These are phyloP conservation scores for Campylorhamphus procurvoides DNA, from an alignment of 2,113 vertebrate genomes.

Conservation along the genomic window DNA sequence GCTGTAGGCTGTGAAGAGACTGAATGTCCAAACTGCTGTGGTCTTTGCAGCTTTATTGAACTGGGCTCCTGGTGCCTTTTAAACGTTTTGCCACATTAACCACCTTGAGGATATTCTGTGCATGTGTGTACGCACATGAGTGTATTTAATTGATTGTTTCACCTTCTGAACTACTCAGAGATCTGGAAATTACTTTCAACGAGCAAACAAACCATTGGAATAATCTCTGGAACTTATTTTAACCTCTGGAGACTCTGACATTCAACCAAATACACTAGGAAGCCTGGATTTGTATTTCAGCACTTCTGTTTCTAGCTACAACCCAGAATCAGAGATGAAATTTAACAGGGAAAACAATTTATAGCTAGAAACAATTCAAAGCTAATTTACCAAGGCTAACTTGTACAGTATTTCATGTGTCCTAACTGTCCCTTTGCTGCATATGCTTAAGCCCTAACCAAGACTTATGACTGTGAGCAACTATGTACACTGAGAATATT, in stretches of 20 bases:
- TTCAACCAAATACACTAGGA: conserved; percentile 28
- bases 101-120: background rate
- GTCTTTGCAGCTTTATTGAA: background rate
- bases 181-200: conserved; percentile 32
- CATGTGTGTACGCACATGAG: background rate
- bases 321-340: conserved; percentile 9
- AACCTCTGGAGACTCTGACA: background rate
- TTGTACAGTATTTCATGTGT: background rate
- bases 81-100: background rate
- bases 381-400: background rate
- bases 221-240: conserved; percentile 40
- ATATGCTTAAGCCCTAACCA: background rate
- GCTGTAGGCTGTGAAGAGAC: background rate
- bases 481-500: background rate
- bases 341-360: conserved; percentile 27
- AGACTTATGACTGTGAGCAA: background rate
- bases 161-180: conserved; percentile 31
- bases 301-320: conserved; percentile 41
- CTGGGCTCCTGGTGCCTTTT: background rate
- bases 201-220: conserved; percentile 27
- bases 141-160: conserved; percentile 19
- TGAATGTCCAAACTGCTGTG: background rate
- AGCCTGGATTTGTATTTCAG: conserved; percentile 51
- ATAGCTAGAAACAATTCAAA: background rate
- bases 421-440: background rate